phyloP scores from a whole-genome alignment of 2,113 vertebrate species.

The Corythoichthys haematopterus region DNA sequence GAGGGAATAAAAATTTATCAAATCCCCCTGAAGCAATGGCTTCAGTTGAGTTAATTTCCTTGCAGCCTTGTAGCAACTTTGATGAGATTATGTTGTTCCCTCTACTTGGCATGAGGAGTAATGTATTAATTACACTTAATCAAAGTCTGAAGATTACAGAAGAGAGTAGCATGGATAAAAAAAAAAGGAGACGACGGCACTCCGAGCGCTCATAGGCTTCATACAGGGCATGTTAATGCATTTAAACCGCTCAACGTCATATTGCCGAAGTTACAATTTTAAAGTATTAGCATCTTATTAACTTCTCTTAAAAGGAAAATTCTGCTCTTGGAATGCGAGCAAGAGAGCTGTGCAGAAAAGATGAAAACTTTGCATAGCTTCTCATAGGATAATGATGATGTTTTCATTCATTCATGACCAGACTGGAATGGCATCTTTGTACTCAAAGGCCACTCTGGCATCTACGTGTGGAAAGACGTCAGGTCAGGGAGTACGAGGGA shows the following conservation, averaged over 20 bases:
- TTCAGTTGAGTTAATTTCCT: conserved; percentile 25
- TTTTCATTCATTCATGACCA: conserved; percentile 37
- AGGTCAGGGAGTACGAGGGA: conserved; percentile 28
- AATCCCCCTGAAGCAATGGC: conserved; percentile 8
- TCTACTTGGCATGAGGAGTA: conserved; percentile 45
- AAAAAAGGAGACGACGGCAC: conserved; percentile 18
- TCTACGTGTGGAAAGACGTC: conserved; percentile 38
- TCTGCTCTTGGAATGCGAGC: conserved; percentile 57
- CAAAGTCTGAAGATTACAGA: conserved; percentile 51
- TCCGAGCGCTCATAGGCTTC: conserved; percentile 19
- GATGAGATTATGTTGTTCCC: conserved; percentile 48
- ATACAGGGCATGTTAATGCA: conserved; percentile 33
- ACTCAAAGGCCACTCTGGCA: conserved; percentile 22
- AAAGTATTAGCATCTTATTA: conserved; percentile 65
- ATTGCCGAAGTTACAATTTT: conserved; percentile 61
- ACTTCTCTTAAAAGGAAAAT: conserved; percentile 58
- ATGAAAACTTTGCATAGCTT: conserved; percentile 42
- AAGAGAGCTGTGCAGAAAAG: conserved; percentile 44
- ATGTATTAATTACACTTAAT: conserved; percentile 61
- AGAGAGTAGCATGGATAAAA: conserved; percentile 30
- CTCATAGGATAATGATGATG: conserved; percentile 52
- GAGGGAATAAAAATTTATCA: not conserved
- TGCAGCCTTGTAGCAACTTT: conserved; percentile 15
- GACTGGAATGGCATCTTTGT: conserved; percentile 12
- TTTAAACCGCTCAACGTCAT: conserved; percentile 37